These are phyloP conservation scores for Protodeltote pygarga DNA, from an alignment of 2,888 invertebrate genomes.

Conservation along the genomic window DNA sequence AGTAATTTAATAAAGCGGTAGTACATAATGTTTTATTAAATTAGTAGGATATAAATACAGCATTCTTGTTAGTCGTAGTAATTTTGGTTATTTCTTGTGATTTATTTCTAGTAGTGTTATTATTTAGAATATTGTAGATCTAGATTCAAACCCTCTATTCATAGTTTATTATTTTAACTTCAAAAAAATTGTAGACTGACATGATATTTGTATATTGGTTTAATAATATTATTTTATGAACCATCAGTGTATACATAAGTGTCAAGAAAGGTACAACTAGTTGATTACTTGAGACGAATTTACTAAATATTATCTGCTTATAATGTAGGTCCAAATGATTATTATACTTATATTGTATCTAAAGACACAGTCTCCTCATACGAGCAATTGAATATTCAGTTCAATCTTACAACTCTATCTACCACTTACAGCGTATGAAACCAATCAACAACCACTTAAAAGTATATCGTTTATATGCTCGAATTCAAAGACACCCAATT, in stretches of 20 bases:
- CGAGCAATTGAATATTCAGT: constrained; percentile 12
- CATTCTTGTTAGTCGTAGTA: constrained; percentile 6
- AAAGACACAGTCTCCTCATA: constrained; percentile 1
- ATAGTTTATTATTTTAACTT: no score
- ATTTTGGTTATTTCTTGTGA: constrained; percentile 12
- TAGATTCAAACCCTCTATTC: no score
- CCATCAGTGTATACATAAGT: no score
- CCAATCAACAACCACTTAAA: constrained; percentile 24
- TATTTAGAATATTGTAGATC: not conserved
- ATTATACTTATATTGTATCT: not conserved
- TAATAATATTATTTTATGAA: no score
- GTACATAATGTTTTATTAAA: constrained; percentile 38
- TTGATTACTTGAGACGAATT: no score
- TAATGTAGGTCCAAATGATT: no score
- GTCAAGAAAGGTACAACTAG: no score
- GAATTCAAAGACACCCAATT: constrained; percentile 17
- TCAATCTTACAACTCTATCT: constrained; percentile 11
- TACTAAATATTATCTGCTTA: no score
- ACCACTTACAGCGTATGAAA: constrained; percentile 22
- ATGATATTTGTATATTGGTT: no score
- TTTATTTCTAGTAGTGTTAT: not conserved
- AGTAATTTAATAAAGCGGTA: constrained; percentile 44
- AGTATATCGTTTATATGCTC: constrained; percentile 10
- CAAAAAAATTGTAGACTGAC: no score
- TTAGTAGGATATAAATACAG: constrained; percentile 43